These are phyloP conservation scores for Aeoliscus strigatus DNA, from an alignment of 2,797 vertebrate genomes.

Conservation along the genomic window DNA sequence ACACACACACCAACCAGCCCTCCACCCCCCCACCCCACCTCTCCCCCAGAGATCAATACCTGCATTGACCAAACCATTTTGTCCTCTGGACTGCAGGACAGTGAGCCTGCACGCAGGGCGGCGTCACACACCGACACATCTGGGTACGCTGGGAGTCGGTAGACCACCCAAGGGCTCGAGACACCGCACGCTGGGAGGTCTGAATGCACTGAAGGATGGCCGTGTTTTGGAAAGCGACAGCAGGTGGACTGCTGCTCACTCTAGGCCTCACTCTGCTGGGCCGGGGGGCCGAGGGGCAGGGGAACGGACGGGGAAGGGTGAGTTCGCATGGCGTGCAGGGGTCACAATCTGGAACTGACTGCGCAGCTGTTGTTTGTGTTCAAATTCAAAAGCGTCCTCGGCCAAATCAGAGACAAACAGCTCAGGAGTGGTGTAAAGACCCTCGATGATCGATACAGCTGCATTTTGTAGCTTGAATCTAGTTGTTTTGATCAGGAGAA, in stretches of 20 bases:
- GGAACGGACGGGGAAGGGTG: constrained; percentile 50
- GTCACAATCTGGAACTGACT: neutral
- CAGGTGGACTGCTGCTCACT: constrained; percentile 47
- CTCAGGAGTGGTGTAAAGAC: too few species aligned
- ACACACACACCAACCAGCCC: neutral
- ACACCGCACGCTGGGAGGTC: constrained; percentile 19
- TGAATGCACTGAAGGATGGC: constrained; percentile 50
- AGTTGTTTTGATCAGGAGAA: too few species aligned
- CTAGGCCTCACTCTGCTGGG: constrained; percentile 34
- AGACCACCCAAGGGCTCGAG: constrained; percentile 21
- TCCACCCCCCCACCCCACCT: too few species aligned
- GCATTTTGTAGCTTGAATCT: too few species aligned
- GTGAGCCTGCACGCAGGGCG: constrained; percentile 10
- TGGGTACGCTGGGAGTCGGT: constrained; percentile 5
- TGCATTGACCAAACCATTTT: constrained; percentile 4
- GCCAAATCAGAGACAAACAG: too few species aligned
- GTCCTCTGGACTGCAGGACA: constrained; percentile 45
- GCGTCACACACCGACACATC: constrained; percentile 2
- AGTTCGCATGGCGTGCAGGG: constrained; percentile 4
- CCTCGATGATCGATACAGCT: too few species aligned
- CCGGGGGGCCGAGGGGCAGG: constrained; percentile 31
- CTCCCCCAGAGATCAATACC: constrained; percentile 55
- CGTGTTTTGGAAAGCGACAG: constrained; percentile 29
- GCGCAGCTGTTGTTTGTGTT: neutral
- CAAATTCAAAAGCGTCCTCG: too few species aligned